These are phyloP conservation scores for Chymomyza fuscimana DNA, from an alignment of 2,888 invertebrate species.

Conservation along the genomic window DNA sequence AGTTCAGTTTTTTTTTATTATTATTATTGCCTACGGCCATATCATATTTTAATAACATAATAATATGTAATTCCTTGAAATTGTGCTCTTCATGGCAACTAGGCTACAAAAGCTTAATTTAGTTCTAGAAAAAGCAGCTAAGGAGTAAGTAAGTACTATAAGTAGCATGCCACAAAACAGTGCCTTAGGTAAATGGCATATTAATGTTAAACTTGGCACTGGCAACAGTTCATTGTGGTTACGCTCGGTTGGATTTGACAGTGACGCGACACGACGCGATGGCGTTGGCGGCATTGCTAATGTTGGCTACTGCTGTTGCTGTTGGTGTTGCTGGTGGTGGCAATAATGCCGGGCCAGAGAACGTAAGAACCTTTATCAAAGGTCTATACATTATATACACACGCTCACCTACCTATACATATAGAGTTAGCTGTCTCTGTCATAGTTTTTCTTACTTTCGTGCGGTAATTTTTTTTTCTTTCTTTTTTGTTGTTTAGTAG, in stretches of 20 bases:
- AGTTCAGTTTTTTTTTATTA: too few species aligned
- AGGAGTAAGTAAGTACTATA: not conserved
- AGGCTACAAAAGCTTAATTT: not conserved
- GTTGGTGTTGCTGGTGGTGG: conserved; percentile 41
- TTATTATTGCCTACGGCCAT: too few species aligned
- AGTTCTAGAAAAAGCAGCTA: not conserved
- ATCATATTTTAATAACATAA: not conserved
- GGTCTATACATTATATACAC: conserved; percentile 25
- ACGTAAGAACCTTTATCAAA: conserved; percentile 71
- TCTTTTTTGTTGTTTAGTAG: conserved; percentile 24
- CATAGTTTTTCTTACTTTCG: conserved; percentile 30
- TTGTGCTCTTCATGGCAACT: too few species aligned
- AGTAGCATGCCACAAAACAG: not conserved
- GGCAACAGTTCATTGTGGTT: conserved; percentile 32
- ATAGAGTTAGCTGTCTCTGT: conserved; percentile 37
- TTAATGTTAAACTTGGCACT: conserved; percentile 59
- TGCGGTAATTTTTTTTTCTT: conserved; percentile 10
- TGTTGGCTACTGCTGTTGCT: conserved; percentile 19
- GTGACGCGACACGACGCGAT: conserved; percentile 15
- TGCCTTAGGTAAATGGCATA: conserved; percentile 38
- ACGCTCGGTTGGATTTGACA: conserved; percentile 27
- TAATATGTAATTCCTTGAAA: not conserved
- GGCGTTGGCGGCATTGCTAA: conserved; percentile 39
- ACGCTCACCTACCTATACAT: not conserved
- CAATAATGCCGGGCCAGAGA: conserved; percentile 23